phyloP scores from a whole-genome alignment of 1,140 invertebrate genomes.

The Psix sp. region DNA sequence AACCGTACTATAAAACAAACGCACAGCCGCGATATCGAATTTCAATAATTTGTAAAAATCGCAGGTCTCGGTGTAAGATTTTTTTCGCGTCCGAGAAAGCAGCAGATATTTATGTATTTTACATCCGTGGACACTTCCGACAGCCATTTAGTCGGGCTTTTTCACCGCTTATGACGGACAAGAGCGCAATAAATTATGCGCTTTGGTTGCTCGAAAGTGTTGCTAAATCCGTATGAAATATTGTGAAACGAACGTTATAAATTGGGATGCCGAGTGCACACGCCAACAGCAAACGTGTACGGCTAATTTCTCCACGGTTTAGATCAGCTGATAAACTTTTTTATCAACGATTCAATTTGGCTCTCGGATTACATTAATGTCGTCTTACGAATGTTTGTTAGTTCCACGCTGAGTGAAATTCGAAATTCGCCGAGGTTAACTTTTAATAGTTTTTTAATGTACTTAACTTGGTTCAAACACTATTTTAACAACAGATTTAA shows the following conservation, averaged over 20 bases:
- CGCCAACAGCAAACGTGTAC: constrained; percentile 33
- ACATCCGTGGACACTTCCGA: no score
- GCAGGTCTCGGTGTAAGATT: no score
- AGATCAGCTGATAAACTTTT: constrained; percentile 42
- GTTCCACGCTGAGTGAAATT: constrained; percentile 2
- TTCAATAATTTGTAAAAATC: constrained; percentile 32
- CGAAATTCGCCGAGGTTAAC: no score
- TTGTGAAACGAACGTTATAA: constrained; percentile 50
- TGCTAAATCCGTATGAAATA: constrained; percentile 28
- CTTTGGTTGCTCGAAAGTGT: constrained; percentile 34
- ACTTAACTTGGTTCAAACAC: no score
- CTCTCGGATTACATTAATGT: constrained; percentile 5
- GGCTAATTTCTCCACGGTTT: constrained; percentile 42
- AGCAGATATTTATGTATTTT: no score
- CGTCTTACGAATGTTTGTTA: constrained; percentile 11
- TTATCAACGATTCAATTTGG: constrained; percentile 17
- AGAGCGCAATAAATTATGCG: constrained; percentile 45
- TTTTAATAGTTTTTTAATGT: no score
- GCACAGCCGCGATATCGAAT: constrained; percentile 19
- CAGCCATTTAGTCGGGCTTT: no score
- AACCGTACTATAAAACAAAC: constrained; percentile 22
- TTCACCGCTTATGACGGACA: constrained; percentile 51
- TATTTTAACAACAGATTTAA: no score
- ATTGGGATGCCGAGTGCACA: constrained; percentile 32
- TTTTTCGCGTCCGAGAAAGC: no score